phyloP scores from a whole-genome alignment of 2,113 vertebrate species.

The Ariopsis seemanni region DNA sequence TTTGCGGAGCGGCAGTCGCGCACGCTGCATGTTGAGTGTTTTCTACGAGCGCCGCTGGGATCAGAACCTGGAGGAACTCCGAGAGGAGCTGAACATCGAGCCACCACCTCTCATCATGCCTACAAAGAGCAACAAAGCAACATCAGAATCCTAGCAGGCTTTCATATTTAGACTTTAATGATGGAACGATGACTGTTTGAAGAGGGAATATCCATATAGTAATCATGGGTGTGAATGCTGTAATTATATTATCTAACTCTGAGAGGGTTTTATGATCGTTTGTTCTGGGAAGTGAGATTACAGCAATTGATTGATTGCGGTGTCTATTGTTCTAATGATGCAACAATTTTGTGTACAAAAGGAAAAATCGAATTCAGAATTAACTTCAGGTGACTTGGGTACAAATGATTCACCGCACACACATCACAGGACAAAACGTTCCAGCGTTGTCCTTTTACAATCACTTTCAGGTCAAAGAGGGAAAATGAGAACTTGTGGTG shows the following conservation, averaged over 20 bases:
- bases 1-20: constrained; percentile 69
- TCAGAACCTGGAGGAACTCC: constrained; percentile 80
- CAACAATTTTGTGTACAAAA: neutral
- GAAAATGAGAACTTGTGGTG: neutral
- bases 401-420: neutral
- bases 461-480: neutral
- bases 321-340: neutral
- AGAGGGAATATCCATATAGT: neutral
- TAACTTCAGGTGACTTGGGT: neutral
- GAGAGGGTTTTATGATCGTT: neutral
- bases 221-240: neutral
- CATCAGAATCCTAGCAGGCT: neutral
- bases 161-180: neutral
- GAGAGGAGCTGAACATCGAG: constrained; percentile 84
- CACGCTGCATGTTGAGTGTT: constrained; percentile 82
- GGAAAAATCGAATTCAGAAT: neutral
- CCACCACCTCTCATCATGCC: constrained; percentile 67
- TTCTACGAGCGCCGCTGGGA: constrained; percentile 94
- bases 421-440: neutral
- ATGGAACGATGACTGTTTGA: neutral
- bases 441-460: neutral
- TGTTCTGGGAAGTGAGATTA: neutral
- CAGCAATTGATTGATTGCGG: neutral
- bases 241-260: neutral
- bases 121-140: constrained; percentile 24